Evolutionary conservation across 2,888 invertebrate genomes (phyloP).

Genomic region (Cremastinae sp.): DNA sequence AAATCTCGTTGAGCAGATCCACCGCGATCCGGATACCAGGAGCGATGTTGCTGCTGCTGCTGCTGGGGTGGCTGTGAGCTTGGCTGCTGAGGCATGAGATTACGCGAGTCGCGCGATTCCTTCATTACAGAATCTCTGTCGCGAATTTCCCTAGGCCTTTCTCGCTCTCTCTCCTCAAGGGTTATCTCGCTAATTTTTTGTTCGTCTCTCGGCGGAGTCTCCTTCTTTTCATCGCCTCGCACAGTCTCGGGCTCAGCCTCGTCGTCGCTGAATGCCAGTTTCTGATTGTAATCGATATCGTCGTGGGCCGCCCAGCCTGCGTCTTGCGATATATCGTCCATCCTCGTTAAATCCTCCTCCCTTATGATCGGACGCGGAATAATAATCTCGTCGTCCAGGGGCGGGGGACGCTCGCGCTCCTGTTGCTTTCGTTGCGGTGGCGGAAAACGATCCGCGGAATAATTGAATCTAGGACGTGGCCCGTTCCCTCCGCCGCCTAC

Average conservation of each 20-base stretch:
- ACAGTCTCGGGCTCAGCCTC: slow-evolving; percentile 82
- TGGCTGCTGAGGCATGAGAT: slow-evolving; percentile 48
- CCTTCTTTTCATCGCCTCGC: slow-evolving; percentile 71
- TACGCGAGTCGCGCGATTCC: slow-evolving; percentile 58
- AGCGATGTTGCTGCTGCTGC: slow-evolving; percentile 55
- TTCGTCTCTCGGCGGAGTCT: slow-evolving; percentile 71
- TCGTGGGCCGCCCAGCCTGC: slow-evolving; percentile 96
- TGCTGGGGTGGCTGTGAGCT: slow-evolving; percentile 23
- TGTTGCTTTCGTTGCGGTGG: slow-evolving; percentile 74
- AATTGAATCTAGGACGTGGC: slow-evolving; percentile 78
- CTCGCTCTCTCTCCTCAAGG: slow-evolving; percentile 72
- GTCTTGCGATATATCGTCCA: slow-evolving; percentile 94
- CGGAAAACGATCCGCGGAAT: slow-evolving; percentile 74
- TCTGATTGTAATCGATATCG: slow-evolving; percentile 97
- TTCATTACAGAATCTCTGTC: slow-evolving; percentile 60
- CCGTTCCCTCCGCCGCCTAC: slow-evolving; percentile 52
- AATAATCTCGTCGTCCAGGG: slow-evolving; percentile 84
- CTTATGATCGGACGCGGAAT: slow-evolving; percentile 93
- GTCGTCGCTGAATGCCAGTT: slow-evolving; percentile 96
- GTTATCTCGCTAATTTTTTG: slow-evolving; percentile 63
- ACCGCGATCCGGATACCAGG: slow-evolving; percentile 61
- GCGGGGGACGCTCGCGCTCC: slow-evolving; percentile 73
- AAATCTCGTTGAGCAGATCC: slow-evolving; percentile 65
- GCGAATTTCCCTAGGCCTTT: slow-evolving; percentile 71
- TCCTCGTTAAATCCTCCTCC: slow-evolving; percentile 94